Conservation (phyloP, 2,113 vertebrate species). For the Aleadryas rufinucha region DNA sequence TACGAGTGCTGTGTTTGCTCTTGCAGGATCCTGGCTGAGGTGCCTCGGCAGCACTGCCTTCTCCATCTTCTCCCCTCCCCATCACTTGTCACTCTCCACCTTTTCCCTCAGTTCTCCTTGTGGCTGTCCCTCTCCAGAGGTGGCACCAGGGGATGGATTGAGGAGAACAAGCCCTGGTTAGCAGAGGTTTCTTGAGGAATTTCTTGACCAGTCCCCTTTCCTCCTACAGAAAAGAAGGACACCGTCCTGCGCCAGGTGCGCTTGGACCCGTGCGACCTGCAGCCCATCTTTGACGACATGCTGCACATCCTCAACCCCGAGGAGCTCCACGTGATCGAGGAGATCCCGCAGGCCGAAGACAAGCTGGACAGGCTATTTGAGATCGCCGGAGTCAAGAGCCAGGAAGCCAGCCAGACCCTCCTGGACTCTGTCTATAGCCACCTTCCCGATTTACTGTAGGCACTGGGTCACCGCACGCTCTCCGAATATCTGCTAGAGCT, state of each 20-base stretch:
- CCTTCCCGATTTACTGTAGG: constrained; percentile 89
- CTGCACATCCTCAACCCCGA: constrained; percentile 94
- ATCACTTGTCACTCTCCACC: background rate
- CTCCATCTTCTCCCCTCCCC: background rate
- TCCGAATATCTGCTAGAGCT: constrained; percentile 59
- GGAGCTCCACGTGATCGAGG: constrained; percentile 89
- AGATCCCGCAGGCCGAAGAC: constrained; percentile 90
- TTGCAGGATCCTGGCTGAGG: background rate
- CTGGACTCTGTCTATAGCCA: constrained; percentile 98
- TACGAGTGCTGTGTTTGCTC: background rate
- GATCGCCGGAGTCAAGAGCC: constrained; percentile 95
- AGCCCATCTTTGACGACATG: constrained; percentile 98
- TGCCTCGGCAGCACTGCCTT: background rate
- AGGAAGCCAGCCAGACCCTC: constrained; percentile 96
- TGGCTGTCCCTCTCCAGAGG: background rate
- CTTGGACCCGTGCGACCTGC: constrained; percentile 93
- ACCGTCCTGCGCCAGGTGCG: constrained; percentile 95
- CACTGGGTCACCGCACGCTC: constrained; percentile 14
- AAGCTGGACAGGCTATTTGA: constrained; percentile 94
- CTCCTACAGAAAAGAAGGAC: constrained; percentile 92
- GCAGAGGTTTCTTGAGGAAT: background rate
- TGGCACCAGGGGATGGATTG: background rate
- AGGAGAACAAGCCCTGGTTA: background rate
- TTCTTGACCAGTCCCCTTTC: background rate
- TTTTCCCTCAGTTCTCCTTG: background rate